Evolutionary conservation across 2,888 invertebrate genomes (phyloP).

Genomic region (Cephus nigrinus): DNA sequence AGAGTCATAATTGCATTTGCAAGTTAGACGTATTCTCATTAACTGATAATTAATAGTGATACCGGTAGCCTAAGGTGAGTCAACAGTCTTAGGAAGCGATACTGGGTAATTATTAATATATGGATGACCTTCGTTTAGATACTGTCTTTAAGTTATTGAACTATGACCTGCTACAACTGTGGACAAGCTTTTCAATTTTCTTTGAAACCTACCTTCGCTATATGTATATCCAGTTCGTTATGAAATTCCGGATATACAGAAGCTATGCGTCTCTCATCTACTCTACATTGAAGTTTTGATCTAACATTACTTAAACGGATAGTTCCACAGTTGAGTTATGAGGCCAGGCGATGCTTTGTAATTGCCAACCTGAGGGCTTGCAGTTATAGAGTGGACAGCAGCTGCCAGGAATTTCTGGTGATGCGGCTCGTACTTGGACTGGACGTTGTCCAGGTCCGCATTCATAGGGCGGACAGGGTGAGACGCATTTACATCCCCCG

Average conservation of each 20-base stretch:
- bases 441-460: constrained; percentile 52
- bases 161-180: neutral
- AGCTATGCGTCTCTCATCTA: neutral
- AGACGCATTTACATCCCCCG: constrained; percentile 55
- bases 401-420: constrained; percentile 49
- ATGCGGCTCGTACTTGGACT: constrained; percentile 45
- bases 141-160: too few species aligned
- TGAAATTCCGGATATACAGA: neutral
- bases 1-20: neutral
- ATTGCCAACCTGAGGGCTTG: constrained; percentile 47
- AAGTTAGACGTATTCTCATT: neutral
- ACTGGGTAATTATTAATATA: neutral
- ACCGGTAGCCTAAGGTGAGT: neutral
- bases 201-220: neutral
- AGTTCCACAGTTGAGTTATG: neutral
- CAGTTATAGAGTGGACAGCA: constrained; percentile 61
- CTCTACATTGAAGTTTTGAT: neutral
- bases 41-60: neutral
- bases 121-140: neutral
- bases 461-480: constrained; percentile 50
- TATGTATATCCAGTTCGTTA: neutral
- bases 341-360: neutral
- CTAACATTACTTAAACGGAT: neutral
- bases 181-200: neutral
- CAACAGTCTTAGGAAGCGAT: neutral